Conservation (phyloP, 1,140 invertebrate species). For the Apis mellifera region DNA sequence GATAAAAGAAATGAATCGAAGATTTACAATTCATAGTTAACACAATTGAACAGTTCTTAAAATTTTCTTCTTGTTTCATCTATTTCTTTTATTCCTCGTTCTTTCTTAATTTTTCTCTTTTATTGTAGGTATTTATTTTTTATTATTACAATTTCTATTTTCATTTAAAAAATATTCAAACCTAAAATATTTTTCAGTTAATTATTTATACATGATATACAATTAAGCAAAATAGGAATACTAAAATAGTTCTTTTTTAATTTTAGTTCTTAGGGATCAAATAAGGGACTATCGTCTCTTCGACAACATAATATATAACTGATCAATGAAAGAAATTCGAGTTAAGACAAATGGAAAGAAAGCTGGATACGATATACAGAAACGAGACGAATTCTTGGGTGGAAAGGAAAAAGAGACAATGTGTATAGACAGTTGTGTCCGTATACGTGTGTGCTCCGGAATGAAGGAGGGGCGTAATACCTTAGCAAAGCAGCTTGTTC, state of each 20-base stretch:
- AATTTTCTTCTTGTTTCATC: background rate
- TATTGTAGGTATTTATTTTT: background rate
- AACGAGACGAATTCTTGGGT: constrained; percentile 2
- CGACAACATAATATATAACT: background rate
- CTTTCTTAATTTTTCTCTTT: background rate
- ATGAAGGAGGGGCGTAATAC: constrained; percentile 30
- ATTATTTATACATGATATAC: too few species aligned
- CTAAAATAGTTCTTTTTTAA: too few species aligned
- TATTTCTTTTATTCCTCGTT: background rate
- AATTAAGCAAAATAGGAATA: too few species aligned
- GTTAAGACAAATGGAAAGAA: constrained; percentile 51
- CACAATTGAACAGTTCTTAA: too few species aligned
- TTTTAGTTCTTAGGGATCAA: background rate
- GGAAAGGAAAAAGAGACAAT: constrained; percentile 28
- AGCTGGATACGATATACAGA: constrained; percentile 17
- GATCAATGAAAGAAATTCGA: constrained; percentile 20
- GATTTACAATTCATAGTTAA: constrained; percentile 24
- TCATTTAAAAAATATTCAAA: background rate
- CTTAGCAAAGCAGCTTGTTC: constrained; percentile 41
- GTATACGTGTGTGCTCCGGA: background rate
- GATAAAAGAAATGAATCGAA: background rate
- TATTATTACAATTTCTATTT: too few species aligned
- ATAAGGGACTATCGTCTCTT: background rate
- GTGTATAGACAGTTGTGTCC: background rate
- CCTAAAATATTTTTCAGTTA: too few species aligned